Evolutionary conservation across 2,797 vertebrate species (phyloP), one percentile per base, ranked within the genome.

Genomic region (Anolis apletophallus): DNA sequence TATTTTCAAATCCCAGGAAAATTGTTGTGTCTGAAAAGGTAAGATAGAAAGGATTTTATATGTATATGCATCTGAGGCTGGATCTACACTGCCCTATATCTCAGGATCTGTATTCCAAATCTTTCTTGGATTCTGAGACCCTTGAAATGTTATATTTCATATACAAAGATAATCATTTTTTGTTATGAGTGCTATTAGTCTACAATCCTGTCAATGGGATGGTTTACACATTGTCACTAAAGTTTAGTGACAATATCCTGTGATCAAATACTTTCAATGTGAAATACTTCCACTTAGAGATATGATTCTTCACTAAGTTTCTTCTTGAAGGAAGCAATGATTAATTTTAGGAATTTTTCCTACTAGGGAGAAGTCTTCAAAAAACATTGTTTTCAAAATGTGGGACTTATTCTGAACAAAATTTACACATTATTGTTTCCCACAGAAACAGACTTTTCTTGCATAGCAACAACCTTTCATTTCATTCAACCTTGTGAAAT

Each of bases 71-170:
- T 85, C 40, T 64, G 19, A 32, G 29, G 67, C 46, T 46, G 46
- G 46, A 46, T 46, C 46, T 46, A 46, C 46, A 46, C 5, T 46
- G 46, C 46, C 46, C 46, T 46, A 46, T 46, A 46, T 46, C 46
- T 6, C 46, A 46, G 46, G 46, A 46, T 46, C 46, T 46, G 2
- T 69, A 54, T 85, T 34, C 23, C 46, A n/a, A 40, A 55, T 34
- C 19, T 40, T 72, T 85, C 36, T 17, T 85, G 52, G 54, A 78
- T 79, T 79, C 54, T 71, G 54, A 79, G 75, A 79, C 23, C 23
- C 26, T 59, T 21, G 9, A 13, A 19, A 59, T 79, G 40, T 10
- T 71, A 78, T 16, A 10, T 85, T 55, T 68, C 34, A 79, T 36
- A 19, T 59, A 76, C 14, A 26, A 71, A 46, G 72, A 21, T 8